Base-by-base conservation (phyloP, 2,113 vertebrate species). In the Channa maculata region DNA sequence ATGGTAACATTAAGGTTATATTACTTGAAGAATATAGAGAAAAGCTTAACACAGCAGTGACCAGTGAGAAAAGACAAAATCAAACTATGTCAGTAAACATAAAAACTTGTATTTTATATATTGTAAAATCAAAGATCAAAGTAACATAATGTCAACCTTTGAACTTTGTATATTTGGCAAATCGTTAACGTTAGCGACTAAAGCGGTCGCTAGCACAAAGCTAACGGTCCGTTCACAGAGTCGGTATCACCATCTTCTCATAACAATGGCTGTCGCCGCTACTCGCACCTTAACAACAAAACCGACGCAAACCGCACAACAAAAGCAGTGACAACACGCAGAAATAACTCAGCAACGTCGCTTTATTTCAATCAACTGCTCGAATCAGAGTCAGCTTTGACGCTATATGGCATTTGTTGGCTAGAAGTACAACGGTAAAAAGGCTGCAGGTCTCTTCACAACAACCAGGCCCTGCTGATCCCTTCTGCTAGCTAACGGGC, bases 241-340 rank as follows among this genome's bases (percentile, higher is more conserved):
- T 88, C 86, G 81, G 86, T 71, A 65, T 86, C 84, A 80, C 86
- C 83, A 82, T 91, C 80, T 83, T 77, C 87, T 82, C 84, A 85
- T 64, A 93, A 93, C 90, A 93, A 93, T 93, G 91, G 89, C 90
- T 91, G 84, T 91, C 89, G 91, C 81, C 78, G 80, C 80, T 70
- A 36, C 80, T 66, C 71, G 52, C 69, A 74, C 83, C 65, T 48
- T 65, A 89, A 91, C 82, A 91, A 81, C 86, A 86, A 79, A 86
- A 88, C 81, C 71, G 49, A 66, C 5, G 60, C 68, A 34, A 85
- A 66, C 12, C 62, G 15, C 60, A 60, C 71, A 41, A 67, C n/a
- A 60, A 77, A 77, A 71, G 7, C 59, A 15, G 67, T 90, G 91
- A 89, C 90, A 91, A 81, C 84, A 58, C 82, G 2, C 49, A 5